Evolutionary conservation across 2,113 vertebrate species (phyloP).

Genomic region (Girardinichthys multiradiatus): DNA sequence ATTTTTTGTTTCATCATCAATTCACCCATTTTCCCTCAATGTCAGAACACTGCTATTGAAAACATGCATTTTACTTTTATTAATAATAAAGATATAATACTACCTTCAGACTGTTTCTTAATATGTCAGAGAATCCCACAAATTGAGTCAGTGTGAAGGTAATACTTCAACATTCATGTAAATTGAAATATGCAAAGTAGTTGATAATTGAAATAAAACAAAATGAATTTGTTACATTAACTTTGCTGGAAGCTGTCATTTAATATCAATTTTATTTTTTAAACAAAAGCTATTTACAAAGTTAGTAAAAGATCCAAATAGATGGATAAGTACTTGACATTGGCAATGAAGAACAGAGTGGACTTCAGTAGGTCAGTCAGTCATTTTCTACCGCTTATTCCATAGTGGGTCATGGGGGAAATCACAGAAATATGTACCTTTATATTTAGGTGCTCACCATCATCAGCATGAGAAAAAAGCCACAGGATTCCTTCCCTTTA

Average conservation of each 20-base stretch:
- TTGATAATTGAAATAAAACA: conserved; percentile 28
- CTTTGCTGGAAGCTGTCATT: conserved; percentile 48
- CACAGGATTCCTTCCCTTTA: conserved; percentile 32
- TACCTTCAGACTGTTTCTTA: no score
- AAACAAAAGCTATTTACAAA: conserved; percentile 28
- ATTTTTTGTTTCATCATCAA: no score
- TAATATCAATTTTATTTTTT: conserved; percentile 7
- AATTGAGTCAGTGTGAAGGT: no score
- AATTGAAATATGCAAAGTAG: conserved; percentile 33
- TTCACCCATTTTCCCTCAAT: no score
- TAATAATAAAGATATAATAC: no score
- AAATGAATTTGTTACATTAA: conserved; percentile 23
- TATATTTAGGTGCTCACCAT: background rate
- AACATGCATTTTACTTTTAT: no score
- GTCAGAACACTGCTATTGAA: no score
- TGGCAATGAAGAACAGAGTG: conserved; percentile 12
- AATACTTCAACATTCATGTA: no score
- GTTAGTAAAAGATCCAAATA: conserved; percentile 40
- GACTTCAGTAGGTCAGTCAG: conserved; percentile 36
- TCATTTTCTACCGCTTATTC: no score
- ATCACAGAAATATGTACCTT: conserved; percentile 9
- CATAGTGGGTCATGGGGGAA: no score
- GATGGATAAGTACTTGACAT: conserved; percentile 30
- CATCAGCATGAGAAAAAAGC: background rate
- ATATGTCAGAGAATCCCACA: no score